phyloP scores from a whole-genome alignment of 2,113 vertebrate species.

The Cebidichthys violaceus region DNA sequence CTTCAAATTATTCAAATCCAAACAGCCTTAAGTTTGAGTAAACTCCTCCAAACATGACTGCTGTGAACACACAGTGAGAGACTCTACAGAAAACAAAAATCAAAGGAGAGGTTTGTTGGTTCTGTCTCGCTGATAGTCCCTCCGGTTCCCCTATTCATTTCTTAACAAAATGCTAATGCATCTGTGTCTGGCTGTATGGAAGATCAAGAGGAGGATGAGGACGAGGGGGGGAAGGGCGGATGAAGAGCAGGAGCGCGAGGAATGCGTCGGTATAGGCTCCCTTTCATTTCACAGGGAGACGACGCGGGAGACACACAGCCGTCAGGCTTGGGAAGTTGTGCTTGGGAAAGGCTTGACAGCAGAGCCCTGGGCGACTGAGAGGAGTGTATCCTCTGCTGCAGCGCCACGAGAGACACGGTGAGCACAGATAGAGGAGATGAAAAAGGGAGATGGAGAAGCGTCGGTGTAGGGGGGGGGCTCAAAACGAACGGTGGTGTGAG shows the following conservation, averaged over 20 bases:
- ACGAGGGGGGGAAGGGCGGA: slow-evolving; percentile 30
- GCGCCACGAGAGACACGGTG: slow-evolving; percentile 40
- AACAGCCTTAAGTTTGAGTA: not conserved
- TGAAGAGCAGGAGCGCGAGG: slow-evolving; percentile 22
- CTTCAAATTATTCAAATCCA: not conserved
- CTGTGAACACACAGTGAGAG: slow-evolving; percentile 5
- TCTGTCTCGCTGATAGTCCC: slow-evolving; percentile 7
- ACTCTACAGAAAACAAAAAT: not conserved
- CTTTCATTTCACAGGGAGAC: slow-evolving; percentile 61
- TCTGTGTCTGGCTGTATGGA: slow-evolving; percentile 27
- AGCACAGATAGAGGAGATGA: slow-evolving; percentile 38
- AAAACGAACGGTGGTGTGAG: slow-evolving; percentile 24
- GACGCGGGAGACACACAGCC: slow-evolving; percentile 58
- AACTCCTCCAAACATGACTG: not conserved
- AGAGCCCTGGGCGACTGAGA: slow-evolving; percentile 64
- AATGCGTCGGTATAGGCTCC: slow-evolving; percentile 17
- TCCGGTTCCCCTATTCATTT: slow-evolving; percentile 4
- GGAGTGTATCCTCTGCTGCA: slow-evolving; percentile 46
- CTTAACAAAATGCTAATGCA: slow-evolving; percentile 24
- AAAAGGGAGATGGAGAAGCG: slow-evolving; percentile 39
- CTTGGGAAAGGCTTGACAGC: slow-evolving; percentile 72
- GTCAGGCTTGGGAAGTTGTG: slow-evolving; percentile 64
- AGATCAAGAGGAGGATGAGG: slow-evolving; percentile 32
- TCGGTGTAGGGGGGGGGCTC: slow-evolving; percentile 26
- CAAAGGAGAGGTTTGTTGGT: not conserved